phyloP scores from a whole-genome alignment of 2,113 vertebrate species.

The Zapus hudsonius region DNA sequence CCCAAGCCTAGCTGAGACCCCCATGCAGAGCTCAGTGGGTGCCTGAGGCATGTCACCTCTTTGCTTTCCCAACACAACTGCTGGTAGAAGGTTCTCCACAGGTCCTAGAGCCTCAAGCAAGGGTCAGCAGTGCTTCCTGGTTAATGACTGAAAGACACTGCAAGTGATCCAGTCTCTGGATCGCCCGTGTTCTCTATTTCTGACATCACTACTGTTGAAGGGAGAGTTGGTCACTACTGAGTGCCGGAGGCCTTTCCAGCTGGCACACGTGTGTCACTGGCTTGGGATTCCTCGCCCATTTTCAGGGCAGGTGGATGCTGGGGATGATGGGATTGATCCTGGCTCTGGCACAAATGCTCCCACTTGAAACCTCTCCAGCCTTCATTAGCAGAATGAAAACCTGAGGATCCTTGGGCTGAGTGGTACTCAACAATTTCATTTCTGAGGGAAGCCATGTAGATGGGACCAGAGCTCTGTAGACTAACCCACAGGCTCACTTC shows the following conservation, averaged over 20 bases:
- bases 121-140: too few relatives aligned
- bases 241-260: not conserved
- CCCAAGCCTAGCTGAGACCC: too few relatives aligned
- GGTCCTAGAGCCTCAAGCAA: too few relatives aligned
- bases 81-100: too few relatives aligned
- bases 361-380: rapidly evolving
- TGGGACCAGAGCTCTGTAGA: not conserved
- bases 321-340: not conserved
- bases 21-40: too few relatives aligned
- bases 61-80: too few relatives aligned
- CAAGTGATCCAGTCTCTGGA: too few relatives aligned
- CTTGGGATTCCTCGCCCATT: rapidly evolving
- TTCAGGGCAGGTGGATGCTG: too few relatives aligned
- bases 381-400: not conserved
- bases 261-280: not conserved
- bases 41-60: too few relatives aligned
- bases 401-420: not conserved
- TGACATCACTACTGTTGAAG: not conserved
- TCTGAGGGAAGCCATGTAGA: not conserved
- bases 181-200: too few relatives aligned
- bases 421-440: not conserved
- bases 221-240: not conserved
- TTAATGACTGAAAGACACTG: too few relatives aligned
- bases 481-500: not conserved
- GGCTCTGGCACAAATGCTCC: too few relatives aligned